Conservation (phyloP, 2,888 invertebrate genomes). For the Lissocephala sabroskyi region DNA sequence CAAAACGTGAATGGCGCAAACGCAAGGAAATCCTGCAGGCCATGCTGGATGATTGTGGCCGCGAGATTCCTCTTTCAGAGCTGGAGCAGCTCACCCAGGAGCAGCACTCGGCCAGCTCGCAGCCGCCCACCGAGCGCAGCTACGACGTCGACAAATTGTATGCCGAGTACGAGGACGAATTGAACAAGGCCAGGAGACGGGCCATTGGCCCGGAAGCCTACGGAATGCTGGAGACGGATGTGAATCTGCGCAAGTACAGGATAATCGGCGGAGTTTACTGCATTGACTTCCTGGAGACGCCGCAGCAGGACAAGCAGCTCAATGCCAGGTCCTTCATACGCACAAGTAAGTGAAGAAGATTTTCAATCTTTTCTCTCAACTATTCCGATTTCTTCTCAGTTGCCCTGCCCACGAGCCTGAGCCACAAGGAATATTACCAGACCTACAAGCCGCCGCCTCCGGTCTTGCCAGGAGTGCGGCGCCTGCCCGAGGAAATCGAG, state of each 20-base stretch:
- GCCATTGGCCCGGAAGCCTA: conserved; percentile 67
- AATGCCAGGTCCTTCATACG: conserved; percentile 68
- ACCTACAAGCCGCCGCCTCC: conserved; percentile 80
- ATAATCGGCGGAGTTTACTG: conserved; percentile 85
- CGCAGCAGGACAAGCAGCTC: conserved; percentile 77
- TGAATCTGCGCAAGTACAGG: conserved; percentile 83
- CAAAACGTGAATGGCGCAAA: conserved; percentile 71
- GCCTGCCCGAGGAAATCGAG: conserved; percentile 86
- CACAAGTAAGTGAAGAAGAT: conserved; percentile 64
- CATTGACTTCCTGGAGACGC: conserved; percentile 82
- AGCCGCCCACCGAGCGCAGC: conserved; percentile 48
- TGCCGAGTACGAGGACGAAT: conserved; percentile 70
- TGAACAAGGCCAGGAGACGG: conserved; percentile 63
- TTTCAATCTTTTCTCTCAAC: too few relatives aligned
- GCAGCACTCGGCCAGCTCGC: conserved; percentile 48
- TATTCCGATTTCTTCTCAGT: too few relatives aligned
- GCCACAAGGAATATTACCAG: conserved; percentile 77
- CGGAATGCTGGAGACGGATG: conserved; percentile 74
- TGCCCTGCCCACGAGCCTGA: conserved; percentile 73
- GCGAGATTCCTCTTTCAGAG: conserved; percentile 54
- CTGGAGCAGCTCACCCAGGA: conserved; percentile 56
- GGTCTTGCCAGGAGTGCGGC: conserved; percentile 78
- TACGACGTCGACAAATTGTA: conserved; percentile 71
- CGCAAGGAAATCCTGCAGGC: conserved; percentile 70
- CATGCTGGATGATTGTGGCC: conserved; percentile 68